Conservation (phyloP, 2,113 vertebrate species). For the Lagopus leucura region DNA sequence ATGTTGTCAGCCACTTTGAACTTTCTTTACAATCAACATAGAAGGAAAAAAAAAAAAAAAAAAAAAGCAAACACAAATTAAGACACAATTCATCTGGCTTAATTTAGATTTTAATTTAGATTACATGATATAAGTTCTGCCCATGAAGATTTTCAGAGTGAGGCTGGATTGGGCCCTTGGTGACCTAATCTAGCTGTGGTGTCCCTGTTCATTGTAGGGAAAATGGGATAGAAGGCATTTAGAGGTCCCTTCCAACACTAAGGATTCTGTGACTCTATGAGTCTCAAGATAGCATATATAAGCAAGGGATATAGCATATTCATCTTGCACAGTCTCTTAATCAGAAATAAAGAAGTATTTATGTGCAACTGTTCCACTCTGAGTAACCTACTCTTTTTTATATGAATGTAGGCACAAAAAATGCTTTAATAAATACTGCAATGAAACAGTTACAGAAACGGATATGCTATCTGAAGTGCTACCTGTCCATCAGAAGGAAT, state of each 20-base stretch:
- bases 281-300: neutral
- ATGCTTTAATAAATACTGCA: neutral
- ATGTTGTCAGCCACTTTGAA: neutral
- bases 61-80: neutral
- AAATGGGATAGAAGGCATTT: too few relatives aligned
- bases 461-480: neutral
- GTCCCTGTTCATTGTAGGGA: too few relatives aligned
- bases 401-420: neutral
- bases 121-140: neutral
- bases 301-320: neutral
- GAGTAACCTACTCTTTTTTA: neutral
- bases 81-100: neutral
- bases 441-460: neutral
- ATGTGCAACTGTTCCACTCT: neutral
- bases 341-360: neutral
- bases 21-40: neutral
- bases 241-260: too few relatives aligned
- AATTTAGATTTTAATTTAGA: neutral
- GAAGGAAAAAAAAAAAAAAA: neutral
- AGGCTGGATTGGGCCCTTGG: too few relatives aligned
- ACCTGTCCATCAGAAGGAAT: neutral
- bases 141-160: neutral
- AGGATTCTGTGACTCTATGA: too few relatives aligned
- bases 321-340: neutral
- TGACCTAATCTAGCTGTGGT: too few relatives aligned